A percentile compares a stretch with the other conserved stretches of the same genome.
Conservation (phyloP, 2,113 vertebrate genomes). For the Ramphastos sulfuratus region DNA sequence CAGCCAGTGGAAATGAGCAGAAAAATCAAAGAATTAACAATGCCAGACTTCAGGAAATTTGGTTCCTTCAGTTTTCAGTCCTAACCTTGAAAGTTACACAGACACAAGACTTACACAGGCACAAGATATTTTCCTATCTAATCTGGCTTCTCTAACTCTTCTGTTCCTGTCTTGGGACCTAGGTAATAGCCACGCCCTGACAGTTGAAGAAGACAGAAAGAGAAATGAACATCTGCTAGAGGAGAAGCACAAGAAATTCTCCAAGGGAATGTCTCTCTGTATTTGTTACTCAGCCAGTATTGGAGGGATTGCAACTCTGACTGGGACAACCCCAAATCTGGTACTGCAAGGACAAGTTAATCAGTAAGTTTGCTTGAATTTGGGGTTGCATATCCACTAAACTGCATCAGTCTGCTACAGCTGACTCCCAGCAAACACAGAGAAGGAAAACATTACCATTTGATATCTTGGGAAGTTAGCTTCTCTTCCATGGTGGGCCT, state of each 20-base stretch:
- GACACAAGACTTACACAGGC: neutral
- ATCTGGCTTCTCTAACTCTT: neutral
- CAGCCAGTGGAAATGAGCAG: neutral
- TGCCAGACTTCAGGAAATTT: neutral
- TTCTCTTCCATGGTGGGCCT: neutral
- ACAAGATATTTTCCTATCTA: neutral
- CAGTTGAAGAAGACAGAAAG: neutral
- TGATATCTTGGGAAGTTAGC: neutral
- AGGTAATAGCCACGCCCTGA: slow-evolving; percentile 34
- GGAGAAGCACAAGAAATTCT: slow-evolving; percentile 72
- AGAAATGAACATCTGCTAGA: neutral
- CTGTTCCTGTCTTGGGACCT: slow-evolving; percentile 29
- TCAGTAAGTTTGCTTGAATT: slow-evolving; percentile 74
- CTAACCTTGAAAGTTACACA: neutral
- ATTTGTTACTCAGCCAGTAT: slow-evolving; percentile 94
- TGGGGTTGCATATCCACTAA: neutral
- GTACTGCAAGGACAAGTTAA: slow-evolving; percentile 91
- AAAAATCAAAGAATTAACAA: neutral
- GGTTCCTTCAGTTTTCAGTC: neutral
- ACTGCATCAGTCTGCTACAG: neutral
- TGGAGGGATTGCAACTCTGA: slow-evolving; percentile 91
- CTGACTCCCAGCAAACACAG: neutral
- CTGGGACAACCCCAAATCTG: slow-evolving; percentile 90
- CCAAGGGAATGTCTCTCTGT: slow-evolving; percentile 86
- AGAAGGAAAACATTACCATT: neutral